phyloP scores from a whole-genome alignment of 2,797 vertebrate genomes.

The Geotrypetes seraphini region DNA sequence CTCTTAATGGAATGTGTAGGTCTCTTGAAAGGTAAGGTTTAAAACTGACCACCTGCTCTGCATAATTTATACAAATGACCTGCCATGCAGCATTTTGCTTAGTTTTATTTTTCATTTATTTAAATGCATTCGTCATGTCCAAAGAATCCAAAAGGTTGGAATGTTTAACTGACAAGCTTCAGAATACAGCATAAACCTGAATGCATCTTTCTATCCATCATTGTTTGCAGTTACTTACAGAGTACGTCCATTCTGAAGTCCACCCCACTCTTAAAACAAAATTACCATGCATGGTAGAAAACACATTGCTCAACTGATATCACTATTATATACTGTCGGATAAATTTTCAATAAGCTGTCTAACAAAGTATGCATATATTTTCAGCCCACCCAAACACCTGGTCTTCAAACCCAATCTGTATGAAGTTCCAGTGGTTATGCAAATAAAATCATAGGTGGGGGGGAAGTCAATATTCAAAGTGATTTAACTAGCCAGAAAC shows the following conservation, averaged over 20 bases:
- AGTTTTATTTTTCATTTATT: conserved; percentile 50
- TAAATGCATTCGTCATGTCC: conserved; percentile 44
- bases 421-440: too few species aligned
- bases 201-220: conserved; percentile 27
- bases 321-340: conserved; percentile 39
- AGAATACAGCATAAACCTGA: conserved; percentile 25
- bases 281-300: conserved; percentile 20
- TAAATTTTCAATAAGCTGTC: too few species aligned
- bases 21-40: conserved; percentile 82
- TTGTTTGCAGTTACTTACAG: conserved; percentile 43
- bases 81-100: conserved; percentile 42
- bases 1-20: conserved; percentile 74
- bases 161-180: conserved; percentile 58
- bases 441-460: too few species aligned
- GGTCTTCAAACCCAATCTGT: too few species aligned
- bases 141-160: conserved; percentile 41
- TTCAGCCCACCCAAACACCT: too few species aligned
- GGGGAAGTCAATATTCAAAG: too few species aligned
- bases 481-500: too few species aligned
- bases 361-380: too few species aligned
- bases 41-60: conserved; percentile 59
- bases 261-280: conserved; percentile 17
- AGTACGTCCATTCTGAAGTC: conserved; percentile 22
- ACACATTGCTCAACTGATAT: conserved; percentile 18
- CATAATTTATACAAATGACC: conserved; percentile 46